Percentiles rank a stretch among this genome's conserved stretches.
Evolutionary conservation across 2,888 invertebrate genomes (phyloP).

Genomic region (Pollenia griseotomentosa): DNA sequence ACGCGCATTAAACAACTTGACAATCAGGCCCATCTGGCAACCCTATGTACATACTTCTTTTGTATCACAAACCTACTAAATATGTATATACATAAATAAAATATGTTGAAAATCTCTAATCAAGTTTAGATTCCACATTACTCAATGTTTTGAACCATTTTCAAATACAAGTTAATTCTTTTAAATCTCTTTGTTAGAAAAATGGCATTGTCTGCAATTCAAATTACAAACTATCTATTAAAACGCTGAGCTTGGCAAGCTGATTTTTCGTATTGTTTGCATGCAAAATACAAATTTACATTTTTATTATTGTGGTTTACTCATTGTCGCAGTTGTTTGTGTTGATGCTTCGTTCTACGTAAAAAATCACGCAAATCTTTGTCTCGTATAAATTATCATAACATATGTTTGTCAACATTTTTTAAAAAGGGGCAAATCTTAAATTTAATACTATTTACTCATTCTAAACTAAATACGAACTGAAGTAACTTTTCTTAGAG

Average conservation of each 20-base stretch:
- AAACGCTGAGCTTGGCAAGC: slow-evolving; percentile 20
- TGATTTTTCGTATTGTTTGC: slow-evolving; percentile 14
- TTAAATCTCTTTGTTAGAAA: slow-evolving; percentile 4
- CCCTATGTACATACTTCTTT: no score
- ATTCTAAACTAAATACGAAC: no score
- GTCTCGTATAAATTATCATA: neutral
- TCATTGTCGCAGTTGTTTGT: neutral
- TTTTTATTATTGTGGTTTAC: neutral
- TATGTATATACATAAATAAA: no score
- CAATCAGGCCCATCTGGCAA: no score
- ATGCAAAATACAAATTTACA: slow-evolving; percentile 1
- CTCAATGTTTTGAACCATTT: neutral
- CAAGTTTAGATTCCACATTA: neutral
- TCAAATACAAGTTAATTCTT: slow-evolving; percentile 14
- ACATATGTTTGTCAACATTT: neutral
- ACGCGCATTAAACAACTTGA: no score
- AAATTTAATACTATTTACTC: no score
- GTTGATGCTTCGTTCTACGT: neutral
- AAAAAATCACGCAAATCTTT: slow-evolving; percentile 37
- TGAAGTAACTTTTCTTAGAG: neutral
- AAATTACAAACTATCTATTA: slow-evolving; percentile 9
- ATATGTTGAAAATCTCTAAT: no score
- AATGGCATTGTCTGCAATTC: neutral
- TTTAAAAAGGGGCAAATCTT: neutral
- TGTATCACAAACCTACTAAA: no score